These are phyloP conservation scores for Tanytarsus gracilentus DNA, from an alignment of 2,888 invertebrate species.

Conservation along the genomic window DNA sequence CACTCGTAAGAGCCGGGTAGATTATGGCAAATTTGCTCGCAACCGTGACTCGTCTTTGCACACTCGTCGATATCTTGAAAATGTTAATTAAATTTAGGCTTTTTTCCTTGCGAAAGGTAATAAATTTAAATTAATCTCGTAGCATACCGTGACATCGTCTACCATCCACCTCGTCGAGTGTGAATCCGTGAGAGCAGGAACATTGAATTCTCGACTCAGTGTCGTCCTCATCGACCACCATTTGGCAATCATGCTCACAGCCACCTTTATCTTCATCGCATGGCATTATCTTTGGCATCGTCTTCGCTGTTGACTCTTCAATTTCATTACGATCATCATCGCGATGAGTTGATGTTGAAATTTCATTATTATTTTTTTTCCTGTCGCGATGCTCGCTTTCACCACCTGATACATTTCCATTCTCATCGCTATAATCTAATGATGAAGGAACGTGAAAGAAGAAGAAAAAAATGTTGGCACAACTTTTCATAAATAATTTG, in stretches of 20 bases:
- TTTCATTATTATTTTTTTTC: slow-evolving; percentile 17
- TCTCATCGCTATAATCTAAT: slow-evolving; percentile 23
- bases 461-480: not conserved
- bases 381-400: slow-evolving; percentile 33
- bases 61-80: slow-evolving; percentile 51
- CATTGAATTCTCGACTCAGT: slow-evolving; percentile 39
- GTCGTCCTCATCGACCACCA: slow-evolving; percentile 40
- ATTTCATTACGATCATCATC: not conserved
- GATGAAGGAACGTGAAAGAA: not conserved
- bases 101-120: not conserved
- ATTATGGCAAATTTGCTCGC: slow-evolving; percentile 50
- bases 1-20: slow-evolving; percentile 50
- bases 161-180: slow-evolving; percentile 43
- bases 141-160: slow-evolving; percentile 38
- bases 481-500: slow-evolving; percentile 15
- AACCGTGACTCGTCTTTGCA: slow-evolving; percentile 45
- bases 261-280: slow-evolving; percentile 44
- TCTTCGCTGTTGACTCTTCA: slow-evolving; percentile 8
- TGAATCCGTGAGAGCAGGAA: slow-evolving; percentile 42
- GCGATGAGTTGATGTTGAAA: not conserved
- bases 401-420: slow-evolving; percentile 29
- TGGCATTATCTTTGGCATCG: not conserved
- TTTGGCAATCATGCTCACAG: slow-evolving; percentile 46
- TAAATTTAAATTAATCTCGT: not conserved
- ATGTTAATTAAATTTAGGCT: not conserved